Conservation (phyloP, 2,888 invertebrate species). For the Dendrolimus pini region DNA sequence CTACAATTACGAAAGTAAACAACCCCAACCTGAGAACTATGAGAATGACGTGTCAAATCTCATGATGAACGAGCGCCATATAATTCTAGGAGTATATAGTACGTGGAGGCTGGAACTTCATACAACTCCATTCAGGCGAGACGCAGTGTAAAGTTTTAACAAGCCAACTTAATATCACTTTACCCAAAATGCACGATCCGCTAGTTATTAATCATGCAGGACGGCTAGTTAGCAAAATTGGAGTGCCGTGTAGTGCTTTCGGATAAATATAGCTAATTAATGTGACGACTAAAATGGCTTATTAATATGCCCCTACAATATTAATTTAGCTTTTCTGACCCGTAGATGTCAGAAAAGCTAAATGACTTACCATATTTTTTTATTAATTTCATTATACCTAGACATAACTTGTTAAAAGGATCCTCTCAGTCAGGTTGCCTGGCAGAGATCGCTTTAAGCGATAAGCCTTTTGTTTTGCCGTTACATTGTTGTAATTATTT, state of each 20-base stretch:
- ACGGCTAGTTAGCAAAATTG: constrained; percentile 69
- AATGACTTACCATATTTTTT: too few species aligned
- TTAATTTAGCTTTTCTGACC: too few species aligned
- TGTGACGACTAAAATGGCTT: too few species aligned
- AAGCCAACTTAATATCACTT: constrained; percentile 77
- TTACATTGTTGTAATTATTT: too few species aligned
- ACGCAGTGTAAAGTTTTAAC: constrained; percentile 70
- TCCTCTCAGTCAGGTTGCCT: too few species aligned
- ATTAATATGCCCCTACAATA: too few species aligned
- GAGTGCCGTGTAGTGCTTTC: constrained; percentile 41
- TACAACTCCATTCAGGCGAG: constrained; percentile 56
- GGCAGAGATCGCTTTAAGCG: too few species aligned
- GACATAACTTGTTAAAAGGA: too few species aligned
- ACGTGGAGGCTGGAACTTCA: constrained; percentile 43
- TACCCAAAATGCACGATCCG: constrained; percentile 66
- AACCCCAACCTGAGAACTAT: constrained; percentile 19
- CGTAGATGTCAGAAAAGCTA: too few species aligned
- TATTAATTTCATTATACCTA: too few species aligned
- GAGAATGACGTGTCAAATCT: constrained; percentile 30
- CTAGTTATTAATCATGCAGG: constrained; percentile 72
- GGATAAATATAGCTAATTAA: too few species aligned
- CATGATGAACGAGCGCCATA: constrained; percentile 37
- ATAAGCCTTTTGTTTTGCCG: too few species aligned
- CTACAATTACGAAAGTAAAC: constrained; percentile 35
- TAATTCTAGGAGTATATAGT: constrained; percentile 49